Conservation (phyloP, 2,888 invertebrate genomes). For the Nemurella pictetii region DNA sequence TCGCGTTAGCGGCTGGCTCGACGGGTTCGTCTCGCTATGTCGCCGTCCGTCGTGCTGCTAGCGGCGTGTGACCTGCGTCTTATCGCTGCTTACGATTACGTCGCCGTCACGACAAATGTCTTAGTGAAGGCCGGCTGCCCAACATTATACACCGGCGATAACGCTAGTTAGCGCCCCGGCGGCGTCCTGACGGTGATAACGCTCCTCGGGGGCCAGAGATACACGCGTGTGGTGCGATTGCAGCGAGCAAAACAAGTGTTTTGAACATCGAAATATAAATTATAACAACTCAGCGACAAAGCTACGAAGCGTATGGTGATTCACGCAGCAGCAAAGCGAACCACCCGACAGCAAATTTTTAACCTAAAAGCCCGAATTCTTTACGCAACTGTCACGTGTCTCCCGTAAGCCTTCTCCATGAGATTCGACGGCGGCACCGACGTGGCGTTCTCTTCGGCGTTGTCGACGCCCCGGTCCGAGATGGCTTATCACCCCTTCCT, state of each 20-base stretch:
- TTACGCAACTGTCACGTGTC: too few relatives aligned
- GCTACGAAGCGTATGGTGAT: too few relatives aligned
- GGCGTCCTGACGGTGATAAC: background rate
- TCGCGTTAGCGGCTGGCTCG: background rate
- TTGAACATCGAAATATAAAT: background rate
- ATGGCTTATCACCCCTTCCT: conserved; percentile 86
- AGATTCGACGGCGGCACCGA: conserved; percentile 61
- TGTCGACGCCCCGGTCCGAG: conserved; percentile 55
- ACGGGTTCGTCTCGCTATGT: background rate
- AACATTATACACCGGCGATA: background rate
- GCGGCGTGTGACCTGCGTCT: background rate
- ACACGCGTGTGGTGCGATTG: background rate
- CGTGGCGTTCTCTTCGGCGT: conserved; percentile 55
- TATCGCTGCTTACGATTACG: background rate
- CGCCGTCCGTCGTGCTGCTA: background rate
- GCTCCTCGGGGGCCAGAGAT: too few relatives aligned
- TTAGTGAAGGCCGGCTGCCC: background rate
- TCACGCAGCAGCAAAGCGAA: too few relatives aligned
- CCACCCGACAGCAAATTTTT: too few relatives aligned
- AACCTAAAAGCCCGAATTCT: too few relatives aligned
- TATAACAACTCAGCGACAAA: too few relatives aligned
- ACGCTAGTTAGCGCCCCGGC: background rate
- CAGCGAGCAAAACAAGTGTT: background rate
- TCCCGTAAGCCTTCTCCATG: conserved; percentile 56
- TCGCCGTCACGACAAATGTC: background rate